Evolutionary conservation across 2,888 invertebrate species (phyloP), one percentile per base, ranked within the genome.

Genomic region (Dione juno): DNA sequence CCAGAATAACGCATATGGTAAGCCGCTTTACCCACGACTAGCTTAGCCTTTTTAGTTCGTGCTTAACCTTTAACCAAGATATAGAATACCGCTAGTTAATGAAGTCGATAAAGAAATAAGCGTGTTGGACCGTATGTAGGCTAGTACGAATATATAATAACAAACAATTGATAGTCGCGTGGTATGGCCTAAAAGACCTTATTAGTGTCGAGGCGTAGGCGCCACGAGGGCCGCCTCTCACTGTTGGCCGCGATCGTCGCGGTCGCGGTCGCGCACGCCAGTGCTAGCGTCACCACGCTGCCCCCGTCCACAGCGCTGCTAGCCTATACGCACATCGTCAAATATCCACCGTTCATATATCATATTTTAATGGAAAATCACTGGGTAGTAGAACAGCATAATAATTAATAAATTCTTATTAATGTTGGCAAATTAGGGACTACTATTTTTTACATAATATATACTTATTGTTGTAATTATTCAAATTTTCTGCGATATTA

Each of bases 181-280:
- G 57, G 58, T 48, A 73, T 70, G 70, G 70, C 58, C 61, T 67
- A 61, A 67, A 50, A 82, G 95, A 97, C 97, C 97, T 98, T 98
- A 94, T 96, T 97, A 89, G 96, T 94, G 89, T 98, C 97, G 91
- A 97, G 96, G 88, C 96, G 95, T 83, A 98, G 95, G 88, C 98
- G 95, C 98, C 98, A 98, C 80, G 98, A 98, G 53, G 98, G 98
- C 84, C 98, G 96, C 79, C 97, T 95, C 90, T 98, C 98, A 85
- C 88, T 86, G 87, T 85, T 87, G 81, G 94, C 87, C 78, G 93
- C 90, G 82, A 94, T 93, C 77, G 93, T 93, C 40, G 93, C 92
- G 73, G 93, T 89, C 70, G 90, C 91, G 75, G 90, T 85, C 73
- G 88, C 90, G 77, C 86, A 82, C 75, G 90, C 90, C 79, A 89